A percentile compares a stretch with the other conserved stretches of the same genome.
Evolutionary conservation across 2,888 invertebrate species (phyloP).

Genomic region (Heteromyza rotundicornis): DNA sequence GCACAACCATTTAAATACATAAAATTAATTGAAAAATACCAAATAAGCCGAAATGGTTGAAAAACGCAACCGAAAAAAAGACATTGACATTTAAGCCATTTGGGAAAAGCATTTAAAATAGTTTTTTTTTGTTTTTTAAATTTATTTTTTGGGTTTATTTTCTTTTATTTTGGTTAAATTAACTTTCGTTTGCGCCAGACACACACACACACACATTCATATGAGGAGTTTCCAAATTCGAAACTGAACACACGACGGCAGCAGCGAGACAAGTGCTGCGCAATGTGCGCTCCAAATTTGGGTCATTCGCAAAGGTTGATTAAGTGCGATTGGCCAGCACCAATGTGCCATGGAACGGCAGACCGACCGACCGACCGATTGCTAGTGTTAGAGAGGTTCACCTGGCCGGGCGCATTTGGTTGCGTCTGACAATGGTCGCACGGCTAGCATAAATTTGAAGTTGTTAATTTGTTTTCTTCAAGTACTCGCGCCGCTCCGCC

Average conservation of each 20-base stretch:
- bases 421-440: background rate
- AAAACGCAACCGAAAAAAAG: no score
- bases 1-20: background rate
- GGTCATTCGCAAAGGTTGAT: conserved; percentile 50
- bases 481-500: no score
- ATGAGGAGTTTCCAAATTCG: no score
- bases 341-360: background rate
- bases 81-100: no score
- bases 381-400: no score
- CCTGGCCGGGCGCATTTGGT: no score
- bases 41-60: no score
- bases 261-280: background rate
- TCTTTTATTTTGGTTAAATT: no score
- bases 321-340: conserved; percentile 10
- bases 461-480: background rate
- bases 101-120: no score
- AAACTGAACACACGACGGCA: no score
- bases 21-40: conserved; percentile 5
- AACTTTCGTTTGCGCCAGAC: conserved; percentile 14
- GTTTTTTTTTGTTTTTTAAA: conserved; percentile 6
- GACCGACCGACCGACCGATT: no score
- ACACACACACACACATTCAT: background rate
- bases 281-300: conserved; percentile 36
- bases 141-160: no score
- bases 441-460: background rate